phyloP scores from a whole-genome alignment of 2,797 vertebrate species.

The Simalia tracyae region DNA sequence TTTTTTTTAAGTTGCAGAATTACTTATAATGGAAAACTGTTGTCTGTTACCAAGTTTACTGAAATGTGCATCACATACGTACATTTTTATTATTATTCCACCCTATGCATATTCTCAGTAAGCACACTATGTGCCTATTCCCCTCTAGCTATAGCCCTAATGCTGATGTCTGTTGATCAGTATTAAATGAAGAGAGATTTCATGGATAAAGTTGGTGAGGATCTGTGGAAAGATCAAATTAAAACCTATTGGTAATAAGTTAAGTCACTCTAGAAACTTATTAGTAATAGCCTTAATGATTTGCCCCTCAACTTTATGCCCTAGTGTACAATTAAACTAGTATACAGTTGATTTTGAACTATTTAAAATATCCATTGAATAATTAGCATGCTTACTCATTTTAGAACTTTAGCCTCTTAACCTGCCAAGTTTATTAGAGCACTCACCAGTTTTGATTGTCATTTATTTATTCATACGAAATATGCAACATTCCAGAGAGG shows the following conservation, averaged over 20 bases:
- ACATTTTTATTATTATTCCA: neutral
- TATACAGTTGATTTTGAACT: neutral
- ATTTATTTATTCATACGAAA: slow-evolving; percentile 7
- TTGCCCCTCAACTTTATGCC: slow-evolving; percentile 2
- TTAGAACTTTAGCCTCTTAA: slow-evolving; percentile 3
- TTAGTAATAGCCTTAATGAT: neutral
- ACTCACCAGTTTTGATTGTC: neutral
- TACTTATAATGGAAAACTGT: neutral
- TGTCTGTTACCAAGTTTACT: neutral
- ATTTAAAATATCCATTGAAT: slow-evolving; percentile 11
- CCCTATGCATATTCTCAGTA: neutral
- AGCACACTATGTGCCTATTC: neutral
- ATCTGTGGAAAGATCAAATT: neutral
- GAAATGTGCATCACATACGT: neutral
- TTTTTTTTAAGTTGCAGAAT: neutral
- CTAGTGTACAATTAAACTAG: neutral
- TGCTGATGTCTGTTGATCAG: neutral
- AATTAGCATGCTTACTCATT: neutral
- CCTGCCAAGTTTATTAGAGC: neutral
- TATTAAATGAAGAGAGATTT: neutral
- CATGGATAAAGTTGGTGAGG: neutral
- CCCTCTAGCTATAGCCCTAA: neutral
- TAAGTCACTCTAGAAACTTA: neutral
- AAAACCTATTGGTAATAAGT: neutral
- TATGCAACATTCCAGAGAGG: neutral